phyloP scores from a whole-genome alignment of 2,113 vertebrate species.

The Cebus imitator region DNA sequence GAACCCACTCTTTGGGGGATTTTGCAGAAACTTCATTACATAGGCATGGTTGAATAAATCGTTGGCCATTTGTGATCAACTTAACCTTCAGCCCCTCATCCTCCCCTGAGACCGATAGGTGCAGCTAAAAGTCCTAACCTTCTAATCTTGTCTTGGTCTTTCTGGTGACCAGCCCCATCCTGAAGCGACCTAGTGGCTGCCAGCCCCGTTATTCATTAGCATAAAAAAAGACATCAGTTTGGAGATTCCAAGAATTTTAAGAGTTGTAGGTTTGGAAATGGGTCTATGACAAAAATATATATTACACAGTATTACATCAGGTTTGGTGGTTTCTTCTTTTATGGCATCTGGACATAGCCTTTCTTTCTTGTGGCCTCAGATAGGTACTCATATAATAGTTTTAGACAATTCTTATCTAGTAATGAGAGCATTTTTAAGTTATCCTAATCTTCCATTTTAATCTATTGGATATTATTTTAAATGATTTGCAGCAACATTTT shows the following conservation, averaged over 20 bases:
- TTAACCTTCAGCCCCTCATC: background rate
- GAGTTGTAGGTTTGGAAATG: background rate
- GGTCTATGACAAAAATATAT: background rate
- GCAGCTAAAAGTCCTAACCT: background rate
- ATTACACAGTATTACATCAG: background rate
- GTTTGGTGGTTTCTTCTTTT: too few species aligned
- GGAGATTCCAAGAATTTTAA: background rate
- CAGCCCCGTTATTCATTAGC: background rate
- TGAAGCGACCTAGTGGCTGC: background rate
- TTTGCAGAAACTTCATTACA: background rate
- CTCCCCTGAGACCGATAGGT: background rate
- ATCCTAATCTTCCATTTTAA: background rate
- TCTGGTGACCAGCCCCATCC: background rate
- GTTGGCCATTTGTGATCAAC: background rate
- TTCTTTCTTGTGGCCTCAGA: background rate
- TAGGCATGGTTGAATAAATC: background rate
- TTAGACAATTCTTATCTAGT: background rate
- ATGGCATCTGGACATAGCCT: rapidly evolving
- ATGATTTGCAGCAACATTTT: background rate
- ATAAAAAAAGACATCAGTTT: background rate
- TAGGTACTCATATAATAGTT: background rate
- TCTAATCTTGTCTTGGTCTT: background rate
- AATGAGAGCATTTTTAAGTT: background rate
- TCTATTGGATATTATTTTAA: background rate
- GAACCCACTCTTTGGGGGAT: background rate